Evolutionary conservation across 2,797 vertebrate genomes (phyloP), one percentile per base, ranked within the genome.

Genomic region (Xiphorhynchus erythropygius): DNA sequence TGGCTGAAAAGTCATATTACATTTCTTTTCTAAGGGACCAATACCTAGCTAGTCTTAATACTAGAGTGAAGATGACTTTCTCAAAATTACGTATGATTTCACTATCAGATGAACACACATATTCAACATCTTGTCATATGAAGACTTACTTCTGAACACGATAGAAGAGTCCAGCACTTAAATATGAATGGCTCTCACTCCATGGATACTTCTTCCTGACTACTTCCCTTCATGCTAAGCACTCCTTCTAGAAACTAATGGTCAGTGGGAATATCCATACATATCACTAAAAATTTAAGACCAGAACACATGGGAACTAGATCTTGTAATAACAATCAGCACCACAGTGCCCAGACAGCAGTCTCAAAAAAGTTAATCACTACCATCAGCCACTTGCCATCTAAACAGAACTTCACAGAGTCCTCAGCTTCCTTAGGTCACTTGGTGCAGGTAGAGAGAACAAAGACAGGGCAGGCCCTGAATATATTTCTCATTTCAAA

Each of bases 381-480:
- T 65, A 53, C 21, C 12, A 74, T 30, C 12, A 67, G 59, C 18
- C 33, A 60, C 55, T 22, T 74, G 47, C 9, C 18, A 47, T 22
- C n/a, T 63, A 25, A 82, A 50, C 18, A 62, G 27, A 52, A 49
- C 32, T 62, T 89, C 10, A 30, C 9, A 60, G 14, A 76, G 22
- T 50, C 39, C 35, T 82, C 35, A 80, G n/a, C 33, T 76, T 84
- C 64, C 52, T 73, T 17, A 46, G 6, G 21, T 65, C 41, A 76
- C 32, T 57, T 79, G 33, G 24, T 37, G 37, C 13, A 64, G 7
- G 12, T 3, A 59, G 22, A 59, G 2, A 41, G 19, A 79, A 46
- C 0, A 0, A 5, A 46, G 1, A n/a, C 0, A 41, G 32, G 25
- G 65, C 23, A 91, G 33, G 21, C 5, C 13, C 33, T 23, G 15